Evolutionary conservation across 2,797 vertebrate species (phyloP).

Genomic region (Argentina silus): DNA sequence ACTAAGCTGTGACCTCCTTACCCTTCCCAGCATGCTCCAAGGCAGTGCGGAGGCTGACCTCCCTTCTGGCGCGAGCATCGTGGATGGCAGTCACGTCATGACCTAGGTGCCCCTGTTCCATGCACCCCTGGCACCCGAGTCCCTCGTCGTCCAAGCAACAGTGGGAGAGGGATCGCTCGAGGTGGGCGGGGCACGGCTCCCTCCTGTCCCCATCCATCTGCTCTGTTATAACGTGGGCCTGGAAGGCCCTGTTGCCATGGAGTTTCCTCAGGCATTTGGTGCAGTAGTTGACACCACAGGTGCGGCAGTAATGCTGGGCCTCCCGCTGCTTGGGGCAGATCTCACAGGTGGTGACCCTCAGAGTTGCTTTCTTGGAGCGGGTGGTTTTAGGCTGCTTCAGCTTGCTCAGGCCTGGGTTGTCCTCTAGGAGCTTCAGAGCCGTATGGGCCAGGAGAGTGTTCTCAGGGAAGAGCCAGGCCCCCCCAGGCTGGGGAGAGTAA

Average conservation of each 20-base stretch:
- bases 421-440: not conserved
- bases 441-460: conserved; percentile 1
- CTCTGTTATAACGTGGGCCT: not conserved
- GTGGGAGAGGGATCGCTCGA: not conserved
- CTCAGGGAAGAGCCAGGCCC: conserved; percentile 1
- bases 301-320: conserved; percentile 14
- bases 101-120: not conserved
- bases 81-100: not conserved
- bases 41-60: not conserved
- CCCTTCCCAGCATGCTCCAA: conserved; percentile 4
- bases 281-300: conserved; percentile 30
- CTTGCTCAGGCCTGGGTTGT: not conserved
- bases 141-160: conserved; percentile 13
- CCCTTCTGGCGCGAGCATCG: not conserved
- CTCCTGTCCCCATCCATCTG: not conserved
- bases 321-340: conserved; percentile 9
- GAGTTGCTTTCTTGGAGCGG: not conserved
- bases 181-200: conserved; percentile 16
- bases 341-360: not conserved
- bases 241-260: conserved; percentile 16
- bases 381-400: not conserved
- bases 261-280: conserved; percentile 21
- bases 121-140: conserved; percentile 10
- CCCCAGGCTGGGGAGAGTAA: not conserved
- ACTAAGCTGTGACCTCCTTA: not conserved